Conservation (phyloP, 2,797 vertebrate species). For the Schizopygopsis pylzovi region DNA sequence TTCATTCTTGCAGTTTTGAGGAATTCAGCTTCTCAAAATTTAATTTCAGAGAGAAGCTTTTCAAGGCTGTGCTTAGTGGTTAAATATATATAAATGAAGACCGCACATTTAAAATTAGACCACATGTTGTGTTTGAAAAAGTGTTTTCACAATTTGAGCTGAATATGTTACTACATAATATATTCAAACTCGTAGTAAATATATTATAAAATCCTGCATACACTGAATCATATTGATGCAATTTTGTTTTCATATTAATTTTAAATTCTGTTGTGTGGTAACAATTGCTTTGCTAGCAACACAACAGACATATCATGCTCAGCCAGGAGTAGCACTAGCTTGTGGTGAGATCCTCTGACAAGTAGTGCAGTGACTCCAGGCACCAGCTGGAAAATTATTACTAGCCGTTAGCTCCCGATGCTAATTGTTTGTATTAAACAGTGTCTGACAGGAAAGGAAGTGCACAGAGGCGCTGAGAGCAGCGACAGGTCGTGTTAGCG, state of each 20-base stretch:
- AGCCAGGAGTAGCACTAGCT: conserved; percentile 34
- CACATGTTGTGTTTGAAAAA: conserved; percentile 16
- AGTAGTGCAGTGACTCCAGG: conserved; percentile 36
- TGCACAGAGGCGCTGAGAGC: conserved; percentile 48
- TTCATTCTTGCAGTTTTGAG: conserved; percentile 51
- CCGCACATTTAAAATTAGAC: not conserved
- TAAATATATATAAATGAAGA: conserved; percentile 30
- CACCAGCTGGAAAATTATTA: conserved; percentile 42
- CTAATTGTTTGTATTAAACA: conserved; percentile 63
- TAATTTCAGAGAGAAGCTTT: conserved; percentile 40
- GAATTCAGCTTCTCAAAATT: conserved; percentile 41
- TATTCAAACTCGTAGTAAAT: not conserved
- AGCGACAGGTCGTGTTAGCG: conserved; percentile 50
- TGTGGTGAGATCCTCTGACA: conserved; percentile 17
- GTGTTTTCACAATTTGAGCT: not conserved
- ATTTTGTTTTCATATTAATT: not conserved
- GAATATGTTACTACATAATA: not conserved
- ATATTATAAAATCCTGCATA: not conserved
- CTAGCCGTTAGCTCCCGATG: conserved; percentile 49
- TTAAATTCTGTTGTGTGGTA: conserved; percentile 4
- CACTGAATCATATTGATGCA: not conserved
- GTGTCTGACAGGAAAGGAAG: conserved; percentile 55
- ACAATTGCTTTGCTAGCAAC: conserved; percentile 1
- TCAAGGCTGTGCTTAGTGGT: conserved; percentile 52
- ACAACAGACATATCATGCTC: conserved; percentile 33